These are phyloP conservation scores for Diadophis punctatus DNA, from an alignment of 2,113 vertebrate species.

Conservation along the genomic window DNA sequence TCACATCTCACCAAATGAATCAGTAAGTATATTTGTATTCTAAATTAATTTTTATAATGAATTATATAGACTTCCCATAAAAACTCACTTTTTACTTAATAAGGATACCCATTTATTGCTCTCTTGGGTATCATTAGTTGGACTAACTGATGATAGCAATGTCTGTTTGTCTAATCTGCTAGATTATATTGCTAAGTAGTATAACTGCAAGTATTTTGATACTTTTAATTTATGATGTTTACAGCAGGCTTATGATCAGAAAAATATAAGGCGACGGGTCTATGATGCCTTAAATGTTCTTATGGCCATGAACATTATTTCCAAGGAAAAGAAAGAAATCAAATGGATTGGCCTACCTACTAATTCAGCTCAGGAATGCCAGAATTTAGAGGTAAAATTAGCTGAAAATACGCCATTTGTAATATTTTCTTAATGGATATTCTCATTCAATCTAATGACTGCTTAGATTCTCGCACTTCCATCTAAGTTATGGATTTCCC, in stretches of 20 bases:
- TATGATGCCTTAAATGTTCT: slow-evolving; percentile 98
- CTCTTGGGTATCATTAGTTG: not conserved
- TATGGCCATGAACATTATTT: slow-evolving; percentile 99
- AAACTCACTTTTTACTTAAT: not conserved
- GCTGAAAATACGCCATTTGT: not conserved
- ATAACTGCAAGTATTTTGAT: slow-evolving; percentile 20
- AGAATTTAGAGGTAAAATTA: slow-evolving; percentile 88
- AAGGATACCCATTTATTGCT: not conserved
- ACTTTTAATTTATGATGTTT: slow-evolving; percentile 39
- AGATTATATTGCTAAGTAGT: slow-evolving; percentile 15
- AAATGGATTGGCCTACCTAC: slow-evolving; percentile 98
- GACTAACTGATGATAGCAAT: slow-evolving; percentile 13
- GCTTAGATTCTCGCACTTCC: not conserved
- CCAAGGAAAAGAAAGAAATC: slow-evolving; percentile 99
- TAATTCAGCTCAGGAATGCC: slow-evolving; percentile 98
- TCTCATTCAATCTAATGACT: not conserved
- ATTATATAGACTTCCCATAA: not conserved
- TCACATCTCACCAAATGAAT: slow-evolving; percentile 93
- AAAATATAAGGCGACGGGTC: slow-evolving; percentile 96
- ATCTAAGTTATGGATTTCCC: not conserved
- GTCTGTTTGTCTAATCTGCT: not conserved
- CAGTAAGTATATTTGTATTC: slow-evolving; percentile 73
- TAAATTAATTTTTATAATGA: not conserved
- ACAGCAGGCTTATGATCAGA: slow-evolving; percentile 95
- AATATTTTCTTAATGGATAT: not conserved